These are phyloP conservation scores for Sakesphorus luctuosus DNA, from an alignment of 2,113 vertebrate species.

Conservation along the genomic window DNA sequence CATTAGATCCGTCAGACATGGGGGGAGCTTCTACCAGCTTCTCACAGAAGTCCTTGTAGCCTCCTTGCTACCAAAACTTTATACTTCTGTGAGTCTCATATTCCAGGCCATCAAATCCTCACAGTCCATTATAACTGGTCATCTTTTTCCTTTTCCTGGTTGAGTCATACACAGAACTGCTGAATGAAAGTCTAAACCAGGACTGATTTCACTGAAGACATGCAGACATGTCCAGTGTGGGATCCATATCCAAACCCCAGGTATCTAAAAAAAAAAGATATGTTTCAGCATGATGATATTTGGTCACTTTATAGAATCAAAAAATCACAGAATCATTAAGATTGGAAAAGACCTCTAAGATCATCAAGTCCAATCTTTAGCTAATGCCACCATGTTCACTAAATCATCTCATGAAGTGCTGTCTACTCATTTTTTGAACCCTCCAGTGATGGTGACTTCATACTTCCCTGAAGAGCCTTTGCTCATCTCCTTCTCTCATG, in stretches of 20 bases:
- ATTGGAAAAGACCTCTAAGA: too few species aligned
- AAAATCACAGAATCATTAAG: neutral
- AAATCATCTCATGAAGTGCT: too few species aligned
- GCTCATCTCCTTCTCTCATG: neutral
- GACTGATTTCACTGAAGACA: neutral
- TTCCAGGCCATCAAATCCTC: neutral
- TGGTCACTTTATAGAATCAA: neutral
- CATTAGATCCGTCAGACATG: too few species aligned
- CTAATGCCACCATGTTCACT: neutral
- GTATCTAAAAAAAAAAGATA: neutral
- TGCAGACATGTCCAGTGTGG: rapidly evolving
- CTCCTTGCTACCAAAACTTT: neutral
- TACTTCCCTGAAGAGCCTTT: neutral
- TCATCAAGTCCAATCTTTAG: neutral
- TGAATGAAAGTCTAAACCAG: neutral
- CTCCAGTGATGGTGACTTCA: neutral
- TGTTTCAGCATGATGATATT: neutral
- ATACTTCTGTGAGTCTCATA: neutral
- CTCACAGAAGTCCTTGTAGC: neutral
- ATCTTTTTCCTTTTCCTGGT: neutral
- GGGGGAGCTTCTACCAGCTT: neutral
- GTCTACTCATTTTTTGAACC: neutral
- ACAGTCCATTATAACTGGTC: neutral
- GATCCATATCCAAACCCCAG: neutral
- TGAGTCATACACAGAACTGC: neutral